Percentiles rank a stretch among this genome's conserved stretches.
phyloP scores from a whole-genome alignment of 2,888 invertebrate genomes.

The Heliothis peltigera region DNA sequence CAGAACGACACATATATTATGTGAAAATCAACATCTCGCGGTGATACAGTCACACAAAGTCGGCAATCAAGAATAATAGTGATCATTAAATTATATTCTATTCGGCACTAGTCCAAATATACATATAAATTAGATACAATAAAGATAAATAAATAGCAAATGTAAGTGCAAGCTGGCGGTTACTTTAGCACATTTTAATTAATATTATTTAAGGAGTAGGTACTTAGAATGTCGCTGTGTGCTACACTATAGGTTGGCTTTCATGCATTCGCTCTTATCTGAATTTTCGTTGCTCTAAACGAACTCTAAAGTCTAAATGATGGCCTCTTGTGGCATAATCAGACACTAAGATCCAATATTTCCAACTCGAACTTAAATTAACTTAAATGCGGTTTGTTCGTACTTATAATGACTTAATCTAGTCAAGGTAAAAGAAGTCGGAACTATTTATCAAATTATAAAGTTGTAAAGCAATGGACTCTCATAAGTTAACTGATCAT shows the following conservation, averaged over 20 bases:
- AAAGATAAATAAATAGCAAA: conserved; percentile 11
- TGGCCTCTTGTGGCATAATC: conserved; percentile 52
- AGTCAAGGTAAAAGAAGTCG: conserved; percentile 73
- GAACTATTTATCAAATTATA: conserved; percentile 55
- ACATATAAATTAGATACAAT: not conserved
- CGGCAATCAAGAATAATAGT: not conserved
- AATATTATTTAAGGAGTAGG: conserved; percentile 21
- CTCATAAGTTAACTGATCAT: conserved; percentile 21
- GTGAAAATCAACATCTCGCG: too few species aligned
- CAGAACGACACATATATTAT: too few species aligned
- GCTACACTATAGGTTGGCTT: conserved; percentile 59
- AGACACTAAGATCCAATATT: conserved; percentile 73
- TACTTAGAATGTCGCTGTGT: conserved; percentile 65
- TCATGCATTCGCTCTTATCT: conserved; percentile 65
- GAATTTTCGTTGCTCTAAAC: conserved; percentile 40
- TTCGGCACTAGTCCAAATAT: conserved; percentile 2
- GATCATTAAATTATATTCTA: not conserved
- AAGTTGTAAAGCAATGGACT: conserved; percentile 15
- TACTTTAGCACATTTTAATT: conserved; percentile 36
- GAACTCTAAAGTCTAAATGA: conserved; percentile 31
- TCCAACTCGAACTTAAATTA: conserved; percentile 49
- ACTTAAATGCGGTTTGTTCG: conserved; percentile 62
- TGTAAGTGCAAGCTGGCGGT: conserved; percentile 22
- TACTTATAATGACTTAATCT: conserved; percentile 78
- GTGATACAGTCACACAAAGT: not conserved